A percentile compares a stretch with the other conserved stretches of the same genome.
phyloP scores from a whole-genome alignment of 2,888 invertebrate species.

The Glomeris marginata region DNA sequence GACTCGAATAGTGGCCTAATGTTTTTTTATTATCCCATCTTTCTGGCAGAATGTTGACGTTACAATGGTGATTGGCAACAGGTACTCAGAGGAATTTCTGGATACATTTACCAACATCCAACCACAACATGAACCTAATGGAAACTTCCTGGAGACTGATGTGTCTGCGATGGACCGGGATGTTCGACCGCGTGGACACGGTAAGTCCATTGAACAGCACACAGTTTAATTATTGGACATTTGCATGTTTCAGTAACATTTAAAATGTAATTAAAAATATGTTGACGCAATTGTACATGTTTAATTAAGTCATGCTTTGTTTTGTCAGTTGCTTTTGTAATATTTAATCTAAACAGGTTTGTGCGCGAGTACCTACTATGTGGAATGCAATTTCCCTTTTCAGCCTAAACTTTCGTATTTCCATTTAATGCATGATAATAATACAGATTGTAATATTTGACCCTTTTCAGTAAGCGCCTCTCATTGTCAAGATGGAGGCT shows the following conservation, averaged over 20 bases:
- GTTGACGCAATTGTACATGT: too few relatives aligned
- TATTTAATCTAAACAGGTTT: too few relatives aligned
- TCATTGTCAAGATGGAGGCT: too few relatives aligned
- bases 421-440: background rate
- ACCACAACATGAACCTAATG: conserved; percentile 54
- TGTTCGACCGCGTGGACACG: too few relatives aligned
- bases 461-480: too few relatives aligned
- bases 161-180: too few relatives aligned
- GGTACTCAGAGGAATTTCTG: conserved; percentile 85
- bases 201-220: background rate
- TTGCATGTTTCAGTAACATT: background rate
- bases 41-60: conserved; percentile 55
- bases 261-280: too few relatives aligned
- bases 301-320: too few relatives aligned
- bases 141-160: conserved; percentile 70
- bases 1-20: conserved; percentile 7
- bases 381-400: background rate
- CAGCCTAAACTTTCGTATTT: background rate
- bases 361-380: too few relatives aligned
- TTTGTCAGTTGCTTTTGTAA: too few relatives aligned
- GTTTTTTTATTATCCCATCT: conserved; percentile 30
- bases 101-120: conserved; percentile 45
- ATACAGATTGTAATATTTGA: background rate
- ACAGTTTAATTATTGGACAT: background rate
- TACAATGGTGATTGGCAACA: conserved; percentile 76